These are phyloP conservation scores for Siderastrea radians DNA, from an alignment of 92 coral and sea anemone species.

Conservation along the genomic window DNA sequence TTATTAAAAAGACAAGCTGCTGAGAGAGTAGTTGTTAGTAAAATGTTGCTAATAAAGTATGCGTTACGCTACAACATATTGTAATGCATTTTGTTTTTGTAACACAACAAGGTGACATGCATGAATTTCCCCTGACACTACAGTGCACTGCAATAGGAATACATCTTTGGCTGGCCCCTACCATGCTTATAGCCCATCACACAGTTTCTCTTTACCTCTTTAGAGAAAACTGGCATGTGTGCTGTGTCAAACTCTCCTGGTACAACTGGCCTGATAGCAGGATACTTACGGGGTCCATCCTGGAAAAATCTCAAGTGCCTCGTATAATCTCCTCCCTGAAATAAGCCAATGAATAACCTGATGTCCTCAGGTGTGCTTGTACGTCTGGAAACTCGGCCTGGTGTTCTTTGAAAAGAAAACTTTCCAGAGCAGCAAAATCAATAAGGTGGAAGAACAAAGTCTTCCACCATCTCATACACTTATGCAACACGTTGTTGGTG, in stretches of 20 bases:
- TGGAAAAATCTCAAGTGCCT: slow-evolving; percentile 48
- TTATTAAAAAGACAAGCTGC: too few relatives aligned
- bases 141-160: slow-evolving; percentile 44
- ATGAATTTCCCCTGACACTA: slow-evolving; percentile 51
- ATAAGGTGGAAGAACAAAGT: slow-evolving; percentile 69
- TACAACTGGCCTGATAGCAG: neutral
- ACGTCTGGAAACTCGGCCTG: slow-evolving; percentile 44
- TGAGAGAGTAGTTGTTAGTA: too few relatives aligned
- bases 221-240: slow-evolving; percentile 46
- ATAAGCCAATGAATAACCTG: slow-evolving; percentile 36
- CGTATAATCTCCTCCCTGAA: slow-evolving; percentile 70
- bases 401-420: slow-evolving; percentile 61
- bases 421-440: slow-evolving; percentile 66
- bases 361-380: slow-evolving; percentile 42
- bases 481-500: slow-evolving; percentile 51
- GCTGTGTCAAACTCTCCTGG: slow-evolving; percentile 27
- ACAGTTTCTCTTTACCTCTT: slow-evolving; percentile 12
- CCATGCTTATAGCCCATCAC: slow-evolving; percentile 56
- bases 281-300: slow-evolving; percentile 40
- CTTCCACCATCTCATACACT: slow-evolving; percentile 79
- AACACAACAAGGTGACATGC: slow-evolving; percentile 13
- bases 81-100: too few relatives aligned
- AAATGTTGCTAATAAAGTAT: too few relatives aligned
- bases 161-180: slow-evolving; percentile 30
- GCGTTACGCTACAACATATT: too few relatives aligned